Evolutionary conservation across 2,113 vertebrate species (phyloP).

Genomic region (Lates calcarifer): DNA sequence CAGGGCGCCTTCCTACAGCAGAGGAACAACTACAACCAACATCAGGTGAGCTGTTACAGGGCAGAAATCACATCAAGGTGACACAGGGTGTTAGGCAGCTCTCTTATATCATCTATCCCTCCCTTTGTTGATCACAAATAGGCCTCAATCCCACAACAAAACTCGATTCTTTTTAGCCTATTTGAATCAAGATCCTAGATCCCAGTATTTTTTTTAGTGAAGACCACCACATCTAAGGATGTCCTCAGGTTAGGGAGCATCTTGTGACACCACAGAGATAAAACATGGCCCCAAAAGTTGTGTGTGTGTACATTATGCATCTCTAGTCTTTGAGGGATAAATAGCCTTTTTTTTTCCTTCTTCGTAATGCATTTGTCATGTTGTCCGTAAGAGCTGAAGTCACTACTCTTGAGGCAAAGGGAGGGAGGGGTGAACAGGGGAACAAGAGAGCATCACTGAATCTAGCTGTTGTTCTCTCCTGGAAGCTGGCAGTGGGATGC

Average conservation of each 20-base stretch:
- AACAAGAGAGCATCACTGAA: slow-evolving; percentile 66
- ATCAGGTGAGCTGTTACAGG: slow-evolving; percentile 87
- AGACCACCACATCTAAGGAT: not conserved
- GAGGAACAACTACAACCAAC: slow-evolving; percentile 94
- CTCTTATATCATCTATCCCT: not conserved
- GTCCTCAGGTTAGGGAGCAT: slow-evolving; percentile 15
- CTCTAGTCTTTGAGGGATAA: not conserved
- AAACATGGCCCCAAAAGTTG: slow-evolving; percentile 1
- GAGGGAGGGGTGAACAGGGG: slow-evolving; percentile 31
- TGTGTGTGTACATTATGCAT: not conserved
- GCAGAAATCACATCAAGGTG: slow-evolving; percentile 1
- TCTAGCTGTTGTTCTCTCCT: slow-evolving; percentile 73
- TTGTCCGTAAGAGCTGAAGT: slow-evolving; percentile 27
- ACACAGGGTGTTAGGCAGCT: not conserved
- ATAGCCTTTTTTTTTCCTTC: slow-evolving; percentile 3
- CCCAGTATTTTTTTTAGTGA: not conserved
- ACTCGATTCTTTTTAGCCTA: not conserved
- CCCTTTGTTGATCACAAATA: not conserved
- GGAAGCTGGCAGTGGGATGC: slow-evolving; percentile 71
- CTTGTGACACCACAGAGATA: slow-evolving; percentile 34
- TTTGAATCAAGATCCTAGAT: not conserved
- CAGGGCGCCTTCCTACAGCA: slow-evolving; percentile 93
- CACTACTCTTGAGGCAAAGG: slow-evolving; percentile 29
- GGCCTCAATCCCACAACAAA: not conserved
- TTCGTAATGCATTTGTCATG: slow-evolving; percentile 43